phyloP scores from a whole-genome alignment of 2,888 invertebrate genomes.

The Seira ritae region DNA sequence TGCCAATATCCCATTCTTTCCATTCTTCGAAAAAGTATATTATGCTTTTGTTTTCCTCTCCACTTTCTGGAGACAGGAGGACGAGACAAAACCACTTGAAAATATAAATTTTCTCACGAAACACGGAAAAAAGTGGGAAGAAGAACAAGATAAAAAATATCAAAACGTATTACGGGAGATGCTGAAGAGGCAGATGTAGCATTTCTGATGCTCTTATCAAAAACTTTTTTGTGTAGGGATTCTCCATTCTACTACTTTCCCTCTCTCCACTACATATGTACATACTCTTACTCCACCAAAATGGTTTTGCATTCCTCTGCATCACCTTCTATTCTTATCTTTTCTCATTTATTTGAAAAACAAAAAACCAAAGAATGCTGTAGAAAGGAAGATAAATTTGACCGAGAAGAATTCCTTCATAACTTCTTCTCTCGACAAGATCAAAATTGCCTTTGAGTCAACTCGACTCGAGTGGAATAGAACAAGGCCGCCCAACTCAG shows the following conservation, averaged over 20 bases:
- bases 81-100: not conserved
- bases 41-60: not conserved
- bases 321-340: constrained; percentile 40
- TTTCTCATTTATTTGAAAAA: constrained; percentile 17
- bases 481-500: too few species aligned
- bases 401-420: constrained; percentile 6
- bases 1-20: constrained; percentile 7
- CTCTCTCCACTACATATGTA: too few species aligned
- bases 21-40: not conserved
- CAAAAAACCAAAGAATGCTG: not conserved
- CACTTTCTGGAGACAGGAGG: not conserved
- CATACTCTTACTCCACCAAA: constrained; percentile 15
- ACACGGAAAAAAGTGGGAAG: too few species aligned
- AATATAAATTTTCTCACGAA: too few species aligned
- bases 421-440: constrained; percentile 8
- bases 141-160: too few species aligned
- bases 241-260: not conserved
- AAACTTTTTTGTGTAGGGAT: not conserved
- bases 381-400: constrained; percentile 7
- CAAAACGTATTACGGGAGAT: not conserved
- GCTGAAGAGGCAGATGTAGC: not conserved
- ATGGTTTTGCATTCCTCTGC: constrained; percentile 34
- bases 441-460: constrained; percentile 10
- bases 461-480: too few species aligned
- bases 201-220: not conserved